phyloP scores from a whole-genome alignment of 2,888 invertebrate genomes.

The Melinaea menophilus region DNA sequence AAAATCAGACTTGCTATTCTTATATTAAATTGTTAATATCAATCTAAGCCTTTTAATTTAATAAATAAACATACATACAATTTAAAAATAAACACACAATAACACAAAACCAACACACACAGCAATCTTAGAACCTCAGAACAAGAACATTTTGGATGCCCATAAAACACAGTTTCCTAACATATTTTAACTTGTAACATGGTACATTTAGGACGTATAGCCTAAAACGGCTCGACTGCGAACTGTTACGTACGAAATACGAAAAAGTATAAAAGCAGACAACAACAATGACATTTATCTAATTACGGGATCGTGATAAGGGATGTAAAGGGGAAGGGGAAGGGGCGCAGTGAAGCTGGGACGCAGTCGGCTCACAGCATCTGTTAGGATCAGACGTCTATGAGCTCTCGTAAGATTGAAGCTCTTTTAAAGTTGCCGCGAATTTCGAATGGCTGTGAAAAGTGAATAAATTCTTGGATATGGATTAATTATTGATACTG shows the following conservation, averaged over 20 bases:
- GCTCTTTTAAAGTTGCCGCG: slow-evolving; percentile 3
- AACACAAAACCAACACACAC: too few species aligned
- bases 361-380: slow-evolving; percentile 54
- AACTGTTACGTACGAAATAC: slow-evolving; percentile 38
- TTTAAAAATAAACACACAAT: too few species aligned
- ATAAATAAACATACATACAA: too few species aligned
- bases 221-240: slow-evolving; percentile 17
- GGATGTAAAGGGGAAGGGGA: slow-evolving; percentile 45
- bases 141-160: slow-evolving; percentile 4
- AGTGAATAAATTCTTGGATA: slow-evolving; percentile 23
- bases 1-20: too few species aligned
- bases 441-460: slow-evolving; percentile 19
- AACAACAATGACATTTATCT: slow-evolving; percentile 75
- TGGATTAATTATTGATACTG: slow-evolving; percentile 33
- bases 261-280: slow-evolving; percentile 56
- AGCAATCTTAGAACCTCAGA: background rate
- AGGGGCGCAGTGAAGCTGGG: slow-evolving; percentile 46
- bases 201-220: slow-evolving; percentile 14
- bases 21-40: too few species aligned
- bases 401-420: slow-evolving; percentile 23
- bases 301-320: slow-evolving; percentile 74
- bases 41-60: too few species aligned
- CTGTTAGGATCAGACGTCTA: slow-evolving; percentile 33
- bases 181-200: slow-evolving; percentile 10
- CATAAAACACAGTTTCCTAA: slow-evolving; percentile 11